Evolutionary conservation across 2,888 invertebrate species (phyloP).

Genomic region (Ornithoptera priamus): DNA sequence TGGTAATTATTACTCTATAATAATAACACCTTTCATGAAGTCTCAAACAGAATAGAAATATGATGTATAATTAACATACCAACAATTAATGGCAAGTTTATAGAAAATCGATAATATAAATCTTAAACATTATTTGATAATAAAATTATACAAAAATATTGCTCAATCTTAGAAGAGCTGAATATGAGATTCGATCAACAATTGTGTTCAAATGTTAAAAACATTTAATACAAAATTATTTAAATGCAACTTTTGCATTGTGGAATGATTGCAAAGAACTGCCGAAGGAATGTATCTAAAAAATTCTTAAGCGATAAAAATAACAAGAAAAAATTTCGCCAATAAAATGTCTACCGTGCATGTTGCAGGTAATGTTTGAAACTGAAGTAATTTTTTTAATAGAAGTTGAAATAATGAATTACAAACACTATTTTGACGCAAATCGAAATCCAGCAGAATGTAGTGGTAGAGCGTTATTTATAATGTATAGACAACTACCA

Average conservation of each 20-base stretch:
- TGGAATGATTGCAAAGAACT: constrained; percentile 38
- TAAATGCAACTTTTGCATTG: constrained; percentile 35
- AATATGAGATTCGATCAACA: constrained; percentile 24
- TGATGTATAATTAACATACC: not conserved
- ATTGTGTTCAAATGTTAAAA: constrained; percentile 4
- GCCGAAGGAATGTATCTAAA: constrained; percentile 9
- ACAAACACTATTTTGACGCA: too few relatives aligned
- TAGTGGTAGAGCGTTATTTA: not conserved
- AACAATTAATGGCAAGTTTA: constrained; percentile 23
- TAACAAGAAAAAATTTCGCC: not conserved
- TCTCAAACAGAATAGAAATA: not conserved
- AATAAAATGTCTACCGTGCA: not conserved
- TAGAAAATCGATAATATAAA: constrained; percentile 1
- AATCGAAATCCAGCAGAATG: not conserved
- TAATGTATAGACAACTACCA: not conserved
- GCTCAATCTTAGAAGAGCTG: not conserved
- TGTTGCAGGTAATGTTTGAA: too few relatives aligned
- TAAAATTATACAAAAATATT: constrained; percentile 19
- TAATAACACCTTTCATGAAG: not conserved
- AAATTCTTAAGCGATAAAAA: constrained; percentile 1
- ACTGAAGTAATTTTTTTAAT: too few relatives aligned
- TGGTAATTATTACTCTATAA: not conserved
- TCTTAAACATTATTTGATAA: constrained; percentile 1
- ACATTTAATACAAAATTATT: constrained; percentile 19
- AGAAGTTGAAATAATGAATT: too few relatives aligned